Conservation (phyloP, 2,888 invertebrate genomes). For the Aquatica leii region DNA sequence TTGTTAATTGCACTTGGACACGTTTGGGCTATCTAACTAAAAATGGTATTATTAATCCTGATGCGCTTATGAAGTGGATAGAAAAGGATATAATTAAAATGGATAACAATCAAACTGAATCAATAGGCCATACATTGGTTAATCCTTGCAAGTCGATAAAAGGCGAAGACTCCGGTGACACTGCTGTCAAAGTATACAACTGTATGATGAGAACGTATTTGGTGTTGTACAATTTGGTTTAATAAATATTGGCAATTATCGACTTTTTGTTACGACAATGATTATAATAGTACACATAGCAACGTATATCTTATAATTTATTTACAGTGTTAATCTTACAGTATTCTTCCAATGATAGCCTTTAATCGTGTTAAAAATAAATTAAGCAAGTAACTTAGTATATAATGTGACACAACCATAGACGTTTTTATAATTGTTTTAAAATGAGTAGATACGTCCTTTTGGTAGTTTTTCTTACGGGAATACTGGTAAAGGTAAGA, state of each 20-base stretch:
- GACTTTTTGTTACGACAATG: too few relatives aligned
- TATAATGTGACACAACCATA: too few relatives aligned
- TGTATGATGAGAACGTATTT: conserved; percentile 4
- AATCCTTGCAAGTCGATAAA: neutral
- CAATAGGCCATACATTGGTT: neutral
- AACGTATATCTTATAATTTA: too few relatives aligned
- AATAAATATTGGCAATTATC: neutral
- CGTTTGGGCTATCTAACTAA: conserved; percentile 8
- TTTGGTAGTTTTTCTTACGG: too few relatives aligned
- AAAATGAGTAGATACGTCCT: too few relatives aligned
- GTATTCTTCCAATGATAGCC: too few relatives aligned
- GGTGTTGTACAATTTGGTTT: neutral
- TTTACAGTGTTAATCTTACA: too few relatives aligned
- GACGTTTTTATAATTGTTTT: too few relatives aligned
- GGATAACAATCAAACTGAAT: neutral
- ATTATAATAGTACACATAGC: too few relatives aligned
- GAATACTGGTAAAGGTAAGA: too few relatives aligned
- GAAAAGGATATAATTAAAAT: conserved; percentile 9
- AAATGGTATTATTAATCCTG: conserved; percentile 9
- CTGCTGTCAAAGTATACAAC: conserved; percentile 19
- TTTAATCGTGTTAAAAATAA: too few relatives aligned
- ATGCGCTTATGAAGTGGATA: conserved; percentile 10
- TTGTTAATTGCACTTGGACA: conserved; percentile 20
- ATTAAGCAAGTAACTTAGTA: too few relatives aligned
- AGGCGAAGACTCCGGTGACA: conserved; percentile 14